Base-by-base conservation (phyloP, 2,113 vertebrate genomes). In the Bufo gargarizans region DNA sequence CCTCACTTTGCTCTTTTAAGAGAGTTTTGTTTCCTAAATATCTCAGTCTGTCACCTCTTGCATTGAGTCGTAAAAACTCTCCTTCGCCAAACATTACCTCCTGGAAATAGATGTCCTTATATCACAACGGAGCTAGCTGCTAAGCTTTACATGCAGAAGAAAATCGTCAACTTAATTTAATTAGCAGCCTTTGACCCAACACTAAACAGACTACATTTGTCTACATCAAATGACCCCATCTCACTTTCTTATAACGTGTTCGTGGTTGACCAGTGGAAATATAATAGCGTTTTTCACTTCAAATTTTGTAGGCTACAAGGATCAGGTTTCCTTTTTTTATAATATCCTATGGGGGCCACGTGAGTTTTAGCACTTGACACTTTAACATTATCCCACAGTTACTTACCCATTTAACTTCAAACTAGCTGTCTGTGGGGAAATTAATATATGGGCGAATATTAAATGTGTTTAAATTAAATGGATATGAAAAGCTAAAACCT, bases 381-480 rank as follows among this genome's bases (percentile, higher is more conserved):
- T 92, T 92, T 90, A 87, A 91, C 90, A 81, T 33, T 91, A 90
- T 91, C 91, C 91, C 90, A 91, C 91, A 92, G 91, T 91, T 92
- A 90, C 91, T 91, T 92, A 90, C 91, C 92, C 89, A 90, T 91
- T 92, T 90, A 87, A 90, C 90, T 90, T 90, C 91, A 92, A 90
- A 90, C 90, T 89, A 90, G 79, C 87, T 87, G 89, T 94, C 93
- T 94, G 92, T 76, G 22, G 92, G 93, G 93, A 89, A 91, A 90
- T 91, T 90, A 91, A 92, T 58, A 65, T 90, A 91, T 91, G 91
- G 90, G 90, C 90, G 76, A 93, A 93, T 92, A 92, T 89, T 93
- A 91, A 92, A 93, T 81, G 88, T 93, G 93, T 92, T 93, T 93
- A 91, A 91, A 94, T 92, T 93, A 95, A 95, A 94, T 85, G 85